A percentile compares a stretch with the other conserved stretches of the same genome.
Conservation (phyloP, 2,797 vertebrate genomes). For the Pipistrellus kuhlii region DNA sequence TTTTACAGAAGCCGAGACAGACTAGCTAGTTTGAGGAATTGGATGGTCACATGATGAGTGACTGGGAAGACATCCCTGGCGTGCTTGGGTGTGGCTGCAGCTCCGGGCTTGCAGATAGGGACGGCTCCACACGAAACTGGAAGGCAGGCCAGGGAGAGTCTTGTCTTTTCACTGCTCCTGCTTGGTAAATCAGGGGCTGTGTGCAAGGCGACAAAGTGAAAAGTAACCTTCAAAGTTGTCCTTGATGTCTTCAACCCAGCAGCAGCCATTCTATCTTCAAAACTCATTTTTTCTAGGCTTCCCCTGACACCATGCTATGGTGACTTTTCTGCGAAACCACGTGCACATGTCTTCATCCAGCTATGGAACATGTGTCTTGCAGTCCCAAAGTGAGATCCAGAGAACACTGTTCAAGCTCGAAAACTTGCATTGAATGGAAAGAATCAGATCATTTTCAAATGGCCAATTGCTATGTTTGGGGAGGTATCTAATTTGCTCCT, state of each 20-base stretch:
- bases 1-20: neutral
- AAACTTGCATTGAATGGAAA: accelerated
- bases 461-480: no score
- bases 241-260: neutral
- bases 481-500: neutral
- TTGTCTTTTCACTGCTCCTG: neutral
- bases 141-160: neutral
- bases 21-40: neutral
- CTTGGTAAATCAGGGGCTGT: neutral
- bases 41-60: neutral
- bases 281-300: neutral
- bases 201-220: accelerated
- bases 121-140: neutral
- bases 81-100: neutral
- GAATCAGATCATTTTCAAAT: neutral
- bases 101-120: neutral
- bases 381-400: neutral
- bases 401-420: neutral
- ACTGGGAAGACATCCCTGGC: neutral
- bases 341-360: neutral
- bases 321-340: neutral
- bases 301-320: accelerated
- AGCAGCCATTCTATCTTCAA: neutral
- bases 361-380: accelerated
- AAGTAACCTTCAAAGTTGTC: neutral